Evolutionary conservation across 2,888 invertebrate species (phyloP).

Genomic region (Andrena hattorfiana): DNA sequence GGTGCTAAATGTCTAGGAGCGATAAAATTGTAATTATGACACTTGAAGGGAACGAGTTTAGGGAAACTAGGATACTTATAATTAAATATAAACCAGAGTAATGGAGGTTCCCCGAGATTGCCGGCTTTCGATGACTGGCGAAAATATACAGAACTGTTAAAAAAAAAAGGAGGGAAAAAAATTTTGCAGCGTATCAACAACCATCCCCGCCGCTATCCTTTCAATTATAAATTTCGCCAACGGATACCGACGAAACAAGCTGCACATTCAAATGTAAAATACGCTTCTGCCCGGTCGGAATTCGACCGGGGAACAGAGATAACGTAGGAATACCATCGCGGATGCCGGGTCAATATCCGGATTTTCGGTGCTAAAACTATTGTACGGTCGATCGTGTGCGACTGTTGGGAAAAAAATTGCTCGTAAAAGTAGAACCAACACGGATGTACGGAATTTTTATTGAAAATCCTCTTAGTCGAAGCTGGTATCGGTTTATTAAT

Average conservation of each 20-base stretch:
- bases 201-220: constrained; percentile 18
- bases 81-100: too few relatives aligned
- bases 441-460: background rate
- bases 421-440: background rate
- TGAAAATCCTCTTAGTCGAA: constrained; percentile 2
- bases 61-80: too few relatives aligned
- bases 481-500: constrained; percentile 20
- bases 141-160: background rate
- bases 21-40: too few relatives aligned
- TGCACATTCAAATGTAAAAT: constrained; percentile 51
- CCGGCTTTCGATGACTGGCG: too few relatives aligned
- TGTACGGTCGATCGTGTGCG: constrained; percentile 8
- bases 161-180: too few relatives aligned
- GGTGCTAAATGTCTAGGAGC: too few relatives aligned
- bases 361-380: constrained; percentile 45
- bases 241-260: constrained; percentile 34
- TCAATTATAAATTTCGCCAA: constrained; percentile 47
- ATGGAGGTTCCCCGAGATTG: too few relatives aligned
- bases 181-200: background rate
- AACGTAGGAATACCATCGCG: constrained; percentile 45
- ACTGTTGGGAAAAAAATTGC: background rate
- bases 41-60: too few relatives aligned
- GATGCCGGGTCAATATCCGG: constrained; percentile 50
- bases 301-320: constrained; percentile 41
- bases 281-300: constrained; percentile 27